Base-by-base conservation (phyloP, 2,888 invertebrate species). In the Cataglyphis cursor region DNA sequence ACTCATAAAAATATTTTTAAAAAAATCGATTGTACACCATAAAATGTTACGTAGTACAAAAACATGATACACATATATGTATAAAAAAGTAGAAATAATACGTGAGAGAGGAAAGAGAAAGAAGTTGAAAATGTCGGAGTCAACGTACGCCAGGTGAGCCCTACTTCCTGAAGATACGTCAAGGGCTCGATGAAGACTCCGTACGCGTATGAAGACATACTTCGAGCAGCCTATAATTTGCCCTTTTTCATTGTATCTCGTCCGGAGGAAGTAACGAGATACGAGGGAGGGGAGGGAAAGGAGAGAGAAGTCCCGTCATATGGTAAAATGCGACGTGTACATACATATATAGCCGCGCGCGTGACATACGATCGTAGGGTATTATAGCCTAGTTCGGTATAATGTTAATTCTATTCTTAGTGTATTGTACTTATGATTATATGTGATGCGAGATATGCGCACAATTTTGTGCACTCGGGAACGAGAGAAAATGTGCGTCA, bases 201-300 rank as follows among this genome's bases (percentile, higher is more conserved):
- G 59, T 78, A 78, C 44, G 54, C 48, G 9, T 28, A 76, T 70
- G 41, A 78, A 80, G 78, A 59, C 44, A 31, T 44, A 80, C 59
- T 59, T 72, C 8, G 31, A 4, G 59, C 59, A n/a, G 44, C 18
- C 74, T 73, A 59, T 61, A 80, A 80, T 80, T 80, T 73, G 31
- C 74, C 59, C 74, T 59, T 74, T 75, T 62, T 61, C 51, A 81
- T 65, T 75, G 57, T 81, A 62, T 18, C 35, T 44, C 64, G 41
- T 75, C 65, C 76, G 81, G 38, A 76, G 62, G 81, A 76, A 75
- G 64, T 76, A 76, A 81, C 76, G 51, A 76, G 59, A 15, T 59
- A 41, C 24, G 18, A 3, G 44, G 35, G 38, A 81, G 12, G n/a
- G 35, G 15, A 24, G 38, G 28, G 74, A 5, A 24, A 15, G 12